Evolutionary conservation across 2,797 vertebrate genomes (phyloP).

Genomic region (Thripadectes ignobilis): DNA sequence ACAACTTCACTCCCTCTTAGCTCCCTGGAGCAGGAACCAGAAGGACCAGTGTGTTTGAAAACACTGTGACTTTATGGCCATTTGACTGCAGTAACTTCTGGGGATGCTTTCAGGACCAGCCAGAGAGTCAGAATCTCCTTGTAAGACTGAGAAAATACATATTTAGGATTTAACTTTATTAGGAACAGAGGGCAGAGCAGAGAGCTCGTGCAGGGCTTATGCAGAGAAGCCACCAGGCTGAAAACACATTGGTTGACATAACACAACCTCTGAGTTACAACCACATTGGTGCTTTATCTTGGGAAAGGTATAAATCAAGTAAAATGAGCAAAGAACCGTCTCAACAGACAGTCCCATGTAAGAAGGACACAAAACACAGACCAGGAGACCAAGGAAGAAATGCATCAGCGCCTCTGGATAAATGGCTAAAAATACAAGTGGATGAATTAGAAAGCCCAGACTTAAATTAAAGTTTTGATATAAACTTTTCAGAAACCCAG

Average conservation of each 20-base stretch:
- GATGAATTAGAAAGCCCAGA: background rate
- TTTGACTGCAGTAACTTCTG: background rate
- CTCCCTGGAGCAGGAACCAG: background rate
- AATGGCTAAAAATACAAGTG: conserved; percentile 1
- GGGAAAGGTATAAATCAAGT: background rate
- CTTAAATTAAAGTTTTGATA: conserved; percentile 36
- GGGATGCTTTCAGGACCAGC: background rate
- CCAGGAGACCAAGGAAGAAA: background rate
- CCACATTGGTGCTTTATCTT: background rate
- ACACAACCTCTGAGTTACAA: background rate
- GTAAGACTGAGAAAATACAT: background rate
- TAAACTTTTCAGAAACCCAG: background rate
- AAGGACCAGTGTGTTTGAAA: background rate
- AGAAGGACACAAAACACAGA: background rate
- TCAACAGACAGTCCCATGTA: background rate
- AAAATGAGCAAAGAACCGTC: background rate
- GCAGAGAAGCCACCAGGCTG: background rate
- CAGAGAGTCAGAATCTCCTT: background rate
- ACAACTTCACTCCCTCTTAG: background rate
- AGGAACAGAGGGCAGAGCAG: background rate
- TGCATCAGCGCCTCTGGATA: background rate
- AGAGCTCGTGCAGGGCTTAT: background rate
- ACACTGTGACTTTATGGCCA: background rate
- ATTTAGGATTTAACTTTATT: background rate
- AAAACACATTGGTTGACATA: background rate